Evolutionary conservation across 1,140 invertebrate species (phyloP), one percentile per base, ranked within the genome.

Genomic region (Nilaparvata lugens): DNA sequence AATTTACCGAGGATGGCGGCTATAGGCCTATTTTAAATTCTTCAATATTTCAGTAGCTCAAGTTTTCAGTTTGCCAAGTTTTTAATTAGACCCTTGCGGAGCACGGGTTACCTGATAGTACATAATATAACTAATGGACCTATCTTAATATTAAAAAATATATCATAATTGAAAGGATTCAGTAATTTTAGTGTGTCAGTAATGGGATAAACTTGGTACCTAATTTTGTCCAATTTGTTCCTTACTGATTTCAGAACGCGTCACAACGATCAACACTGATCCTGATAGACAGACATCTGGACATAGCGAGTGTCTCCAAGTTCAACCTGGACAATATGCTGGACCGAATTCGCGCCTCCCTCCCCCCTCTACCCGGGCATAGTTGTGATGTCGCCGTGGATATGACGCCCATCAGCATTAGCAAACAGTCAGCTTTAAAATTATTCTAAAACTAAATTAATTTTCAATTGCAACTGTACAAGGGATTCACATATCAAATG

Each of bases 281-380:
- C 5, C 68, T 77, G 18, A 63, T 78, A 48, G 76, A 78, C 60
- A 65, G 76, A 9, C 73, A 70, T 4, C 58, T 78, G 18, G 76
- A 78, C 62, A 42, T 76, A 14, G 68, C 68, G 18, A 64, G 64
- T 28, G 60, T 64, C 14, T 65, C 48, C 64, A 67, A 16, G 48
- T 69, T 73, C 60, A 68, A 69, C 28, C 60, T 65, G 16, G 74
- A 74, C 7, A 70, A 67, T 21, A 58, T 77, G n/a, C 64, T 76
- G 58, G 75, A 76, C 58, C 67, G 68, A 60, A 70, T 78, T 35
- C 59, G 72, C 35, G 63, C 65, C 45, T 64, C 71, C 48, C 64
- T 78, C 54, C 71, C 72, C 19, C 56, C 67, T 11, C 68, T 77
- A 52, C 70, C 71, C 57, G 69, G 68, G 21, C 74, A 76, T 56